Base-by-base conservation (phyloP, 2,888 invertebrate genomes). In the Calliopum simillimum region DNA sequence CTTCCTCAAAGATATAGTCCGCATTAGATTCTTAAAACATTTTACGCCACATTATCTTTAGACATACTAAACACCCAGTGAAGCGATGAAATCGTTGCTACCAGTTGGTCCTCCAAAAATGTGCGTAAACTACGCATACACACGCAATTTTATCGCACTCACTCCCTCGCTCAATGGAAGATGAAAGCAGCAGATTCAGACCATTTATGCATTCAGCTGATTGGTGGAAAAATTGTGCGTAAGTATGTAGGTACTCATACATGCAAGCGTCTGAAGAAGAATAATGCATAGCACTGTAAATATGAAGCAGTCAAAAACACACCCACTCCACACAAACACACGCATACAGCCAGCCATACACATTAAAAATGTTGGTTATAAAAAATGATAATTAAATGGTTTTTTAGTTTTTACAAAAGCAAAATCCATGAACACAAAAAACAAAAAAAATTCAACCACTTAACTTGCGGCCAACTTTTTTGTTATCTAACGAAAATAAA, bases 191-290 rank as follows among this genome's bases (percentile, higher is more conserved):
- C 25, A 12, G 41, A 68, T 47, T 49, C 44, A 53, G 49, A 19
- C 47, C 41, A 63, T 68, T 74, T 76, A 71, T 82, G 84, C 82
- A 78, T 81, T 78, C 73, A 78, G 81, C 82, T 81, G 82, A 82
- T 82, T 82, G 82, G 82, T 81, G 83, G 80, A 61, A 61, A 46
- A 59, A 16, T n/a, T 53, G 53, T 49, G 59, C 64, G 51, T 63
- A 44, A 51, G 16, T 49, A 56, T 46, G 65, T 65, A 49, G n/a
- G n/a, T n/a, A n/a, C n/a, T n/a, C n/a, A n/a, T n/a, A n/a, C n/a
- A n/a, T n/a, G n/a, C 5, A 43, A 43, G 47, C 6, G 23, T 55
- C 47, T 67, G 69, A 19, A 33, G 33, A 23, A 41, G 56, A 58
- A 68, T 58, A 53, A 64, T 65, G 55, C 59, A 49, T 25, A 41